Base-by-base conservation (phyloP, 2,888 invertebrate genomes). In the Celastrina argiolus region DNA sequence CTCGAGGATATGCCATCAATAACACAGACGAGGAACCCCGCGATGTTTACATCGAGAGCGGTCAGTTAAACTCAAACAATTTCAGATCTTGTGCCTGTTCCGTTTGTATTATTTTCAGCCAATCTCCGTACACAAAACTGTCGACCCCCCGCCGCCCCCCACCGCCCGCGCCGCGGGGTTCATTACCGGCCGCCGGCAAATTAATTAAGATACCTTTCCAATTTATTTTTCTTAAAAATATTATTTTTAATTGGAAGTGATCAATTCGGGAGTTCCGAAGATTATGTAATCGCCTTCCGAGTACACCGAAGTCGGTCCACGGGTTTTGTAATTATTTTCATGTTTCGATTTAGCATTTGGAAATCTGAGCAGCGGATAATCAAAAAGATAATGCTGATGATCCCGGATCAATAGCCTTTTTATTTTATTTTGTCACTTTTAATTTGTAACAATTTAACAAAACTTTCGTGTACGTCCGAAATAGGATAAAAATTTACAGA, bases 221-320 rank as follows among this genome's bases (percentile, higher is more conserved):
- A 61, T 61, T 61, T 22, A 61, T 61, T 39, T 61, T 61, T 61
- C 39, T n/a, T 36, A 18, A 14, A 36, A 61, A 61, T 26, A 12
- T 22, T 58, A 36, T 36, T 59, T 59, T 34, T 26, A 39, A 61
- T 61, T 61, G 39, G 61, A 61, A 61, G 39, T 22, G 36, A 61
- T 59, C 18, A 58, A 58, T 59, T 16, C 10, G 8, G 31, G 31
- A 0, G 28, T 58, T 58, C n/a, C 58, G 16, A 58, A 58, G 45
- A 45, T 18, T 58, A 31, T 28, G 28, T 16, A 7, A 28, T 31
- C 31, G 16, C 22, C 14, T 36, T 26, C 22, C 14, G 22, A 45
- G 51, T 4, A 26, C 2, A 12, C 36, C 36, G 36, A 31, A 8
- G 12, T 12, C 1, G 2, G 2, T 36, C 10, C 36, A 10, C 10